Evolutionary conservation across 2,113 vertebrate genomes (phyloP).

Genomic region (Panurus biarmicus): DNA sequence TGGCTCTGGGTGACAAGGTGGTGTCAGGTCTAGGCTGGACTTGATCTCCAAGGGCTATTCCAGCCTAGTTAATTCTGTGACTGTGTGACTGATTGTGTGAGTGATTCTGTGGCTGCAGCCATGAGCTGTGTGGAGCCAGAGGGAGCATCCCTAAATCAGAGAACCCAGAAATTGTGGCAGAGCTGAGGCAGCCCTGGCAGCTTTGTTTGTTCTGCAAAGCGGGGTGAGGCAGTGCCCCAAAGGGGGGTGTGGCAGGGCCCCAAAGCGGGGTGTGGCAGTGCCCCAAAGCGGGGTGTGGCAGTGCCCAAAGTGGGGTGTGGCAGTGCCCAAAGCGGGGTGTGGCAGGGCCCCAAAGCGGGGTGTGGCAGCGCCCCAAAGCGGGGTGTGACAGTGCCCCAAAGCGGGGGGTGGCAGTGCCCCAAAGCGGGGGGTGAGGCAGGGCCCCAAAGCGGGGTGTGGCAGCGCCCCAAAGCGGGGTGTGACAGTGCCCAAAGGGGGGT

Average conservation of each 20-base stretch:
- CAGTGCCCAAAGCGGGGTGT: too few species aligned
- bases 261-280: too few species aligned
- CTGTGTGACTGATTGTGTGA: not conserved
- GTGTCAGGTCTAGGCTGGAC: not conserved
- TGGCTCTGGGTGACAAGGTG: not conserved
- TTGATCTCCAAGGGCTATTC: not conserved
- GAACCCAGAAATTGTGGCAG: too few species aligned
- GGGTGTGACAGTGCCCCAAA: not conserved
- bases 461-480: rapidly evolving
- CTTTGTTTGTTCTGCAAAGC: not conserved
- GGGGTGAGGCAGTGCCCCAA: not conserved
- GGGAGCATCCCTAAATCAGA: not conserved
- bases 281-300: too few species aligned
- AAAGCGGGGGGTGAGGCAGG: too few species aligned
- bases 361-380: not conserved
- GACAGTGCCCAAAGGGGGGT: not conserved
- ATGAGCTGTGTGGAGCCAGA: not conserved
- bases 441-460: not conserved
- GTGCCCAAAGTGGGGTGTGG: too few species aligned
- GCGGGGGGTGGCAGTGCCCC: not conserved
- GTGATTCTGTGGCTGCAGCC: not conserved
- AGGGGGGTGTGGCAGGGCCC: not conserved
- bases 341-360: not conserved
- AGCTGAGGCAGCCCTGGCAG: not conserved
- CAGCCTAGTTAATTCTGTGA: not conserved